These are phyloP conservation scores for Patella ulyssiponensis DNA, from an alignment of 2,888 invertebrate genomes.

Conservation along the genomic window DNA sequence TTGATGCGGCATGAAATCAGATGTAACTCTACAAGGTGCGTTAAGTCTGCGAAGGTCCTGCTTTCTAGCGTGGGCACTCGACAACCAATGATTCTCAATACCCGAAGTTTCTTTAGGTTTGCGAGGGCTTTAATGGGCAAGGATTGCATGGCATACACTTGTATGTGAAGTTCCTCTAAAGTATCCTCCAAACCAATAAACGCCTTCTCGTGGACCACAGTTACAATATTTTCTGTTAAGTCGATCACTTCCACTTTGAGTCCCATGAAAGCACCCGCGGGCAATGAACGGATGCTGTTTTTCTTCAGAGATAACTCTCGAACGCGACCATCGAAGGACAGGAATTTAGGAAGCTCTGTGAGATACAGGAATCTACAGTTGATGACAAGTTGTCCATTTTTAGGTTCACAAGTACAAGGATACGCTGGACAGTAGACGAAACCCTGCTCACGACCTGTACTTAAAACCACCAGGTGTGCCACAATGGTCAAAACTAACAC, in stretches of 20 bases:
- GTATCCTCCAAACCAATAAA: constrained; percentile 40
- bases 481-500: too few species aligned
- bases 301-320: constrained; percentile 39
- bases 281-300: constrained; percentile 40
- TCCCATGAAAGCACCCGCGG: constrained; percentile 37
- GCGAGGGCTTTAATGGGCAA: constrained; percentile 35
- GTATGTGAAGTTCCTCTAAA: constrained; percentile 35
- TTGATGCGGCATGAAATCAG: constrained; percentile 37
- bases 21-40: constrained; percentile 35
- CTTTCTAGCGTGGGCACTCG: constrained; percentile 28
- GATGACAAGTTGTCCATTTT: constrained; percentile 35
- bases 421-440: constrained; percentile 46
- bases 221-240: constrained; percentile 41
- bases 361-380: constrained; percentile 42
- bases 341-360: constrained; percentile 39
- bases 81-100: constrained; percentile 36
- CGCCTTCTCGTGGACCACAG: constrained; percentile 34
- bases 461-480: background rate
- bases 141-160: constrained; percentile 33
- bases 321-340: constrained; percentile 40
- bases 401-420: constrained; percentile 40
- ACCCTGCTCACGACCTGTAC: constrained; percentile 29
- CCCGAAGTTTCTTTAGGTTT: constrained; percentile 25
- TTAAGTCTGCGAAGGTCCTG: constrained; percentile 29
- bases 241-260: constrained; percentile 39